Conservation (phyloP, 2,797 vertebrate species). For the Mormyrus proboscirostris region DNA sequence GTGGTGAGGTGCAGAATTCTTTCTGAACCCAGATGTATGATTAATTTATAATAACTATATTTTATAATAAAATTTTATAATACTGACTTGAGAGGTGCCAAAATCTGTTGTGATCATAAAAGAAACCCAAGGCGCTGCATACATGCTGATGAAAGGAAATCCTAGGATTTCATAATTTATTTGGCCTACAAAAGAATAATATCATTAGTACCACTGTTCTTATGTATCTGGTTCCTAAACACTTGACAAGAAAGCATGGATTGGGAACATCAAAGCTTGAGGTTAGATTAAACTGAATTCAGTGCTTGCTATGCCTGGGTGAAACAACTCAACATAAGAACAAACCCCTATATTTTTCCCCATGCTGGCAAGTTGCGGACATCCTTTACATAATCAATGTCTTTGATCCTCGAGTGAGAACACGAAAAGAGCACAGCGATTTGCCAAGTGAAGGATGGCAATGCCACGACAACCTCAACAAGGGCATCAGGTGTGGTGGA, state of each 20-base stretch:
- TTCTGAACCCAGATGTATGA: background rate
- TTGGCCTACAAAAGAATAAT: background rate
- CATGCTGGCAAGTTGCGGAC: background rate
- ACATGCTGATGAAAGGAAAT: conserved; percentile 5
- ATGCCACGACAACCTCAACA: background rate
- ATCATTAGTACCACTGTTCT: background rate
- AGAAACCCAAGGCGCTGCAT: background rate
- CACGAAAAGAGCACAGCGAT: background rate
- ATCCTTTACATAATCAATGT: background rate
- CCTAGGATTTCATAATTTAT: background rate
- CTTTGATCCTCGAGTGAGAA: background rate
- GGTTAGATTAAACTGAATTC: conserved; percentile 13
- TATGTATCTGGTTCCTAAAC: background rate
- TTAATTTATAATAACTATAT: conserved; percentile 8
- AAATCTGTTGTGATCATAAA: conserved; percentile 19
- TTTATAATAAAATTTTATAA: background rate
- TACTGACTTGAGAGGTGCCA: conserved; percentile 7
- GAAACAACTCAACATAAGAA: background rate
- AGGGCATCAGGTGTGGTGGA: background rate
- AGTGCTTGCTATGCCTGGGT: background rate
- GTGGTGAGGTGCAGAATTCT: background rate
- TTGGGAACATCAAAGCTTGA: background rate
- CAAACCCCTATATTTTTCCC: background rate
- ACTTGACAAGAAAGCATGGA: background rate
- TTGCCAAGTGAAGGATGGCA: background rate